Evolutionary conservation across 2,113 vertebrate genomes (phyloP).

Genomic region (Cisticola juncidis): DNA sequence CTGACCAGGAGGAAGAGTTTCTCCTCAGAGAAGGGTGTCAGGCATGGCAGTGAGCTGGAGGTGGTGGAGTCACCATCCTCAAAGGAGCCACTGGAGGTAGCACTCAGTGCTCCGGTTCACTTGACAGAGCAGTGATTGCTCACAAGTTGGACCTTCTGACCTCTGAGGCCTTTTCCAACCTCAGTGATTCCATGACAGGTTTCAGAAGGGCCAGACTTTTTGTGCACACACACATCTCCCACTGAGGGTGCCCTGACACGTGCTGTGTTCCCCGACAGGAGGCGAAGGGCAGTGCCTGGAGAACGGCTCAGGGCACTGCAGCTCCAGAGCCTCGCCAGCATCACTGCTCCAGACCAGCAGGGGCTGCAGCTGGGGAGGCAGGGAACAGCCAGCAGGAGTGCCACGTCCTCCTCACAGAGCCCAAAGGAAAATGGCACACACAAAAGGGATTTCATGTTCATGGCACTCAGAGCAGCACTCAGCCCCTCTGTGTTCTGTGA

Average conservation of each 20-base stretch:
- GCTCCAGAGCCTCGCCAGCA: background rate
- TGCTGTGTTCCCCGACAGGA: background rate
- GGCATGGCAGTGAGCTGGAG: background rate
- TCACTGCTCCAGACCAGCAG: background rate
- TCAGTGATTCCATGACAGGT: fast-evolving
- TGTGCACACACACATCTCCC: fast-evolving
- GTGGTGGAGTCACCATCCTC: background rate
- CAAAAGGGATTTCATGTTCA: background rate
- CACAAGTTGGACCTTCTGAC: background rate
- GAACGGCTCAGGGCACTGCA: background rate
- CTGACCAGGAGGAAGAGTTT: background rate
- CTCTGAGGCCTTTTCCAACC: background rate
- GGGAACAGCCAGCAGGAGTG: background rate
- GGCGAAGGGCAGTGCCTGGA: background rate
- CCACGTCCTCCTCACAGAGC: background rate
- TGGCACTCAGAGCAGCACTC: background rate
- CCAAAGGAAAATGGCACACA: background rate
- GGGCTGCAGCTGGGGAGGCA: background rate
- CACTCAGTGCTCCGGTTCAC: background rate
- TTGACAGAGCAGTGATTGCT: background rate
- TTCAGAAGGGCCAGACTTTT: background rate
- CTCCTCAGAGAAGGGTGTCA: too few species aligned
- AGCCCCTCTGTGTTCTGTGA: background rate
- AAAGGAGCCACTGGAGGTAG: fast-evolving
- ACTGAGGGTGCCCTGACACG: background rate